phyloP scores from a whole-genome alignment of 2,113 vertebrate genomes.

The Gymnobelideus leadbeateri region DNA sequence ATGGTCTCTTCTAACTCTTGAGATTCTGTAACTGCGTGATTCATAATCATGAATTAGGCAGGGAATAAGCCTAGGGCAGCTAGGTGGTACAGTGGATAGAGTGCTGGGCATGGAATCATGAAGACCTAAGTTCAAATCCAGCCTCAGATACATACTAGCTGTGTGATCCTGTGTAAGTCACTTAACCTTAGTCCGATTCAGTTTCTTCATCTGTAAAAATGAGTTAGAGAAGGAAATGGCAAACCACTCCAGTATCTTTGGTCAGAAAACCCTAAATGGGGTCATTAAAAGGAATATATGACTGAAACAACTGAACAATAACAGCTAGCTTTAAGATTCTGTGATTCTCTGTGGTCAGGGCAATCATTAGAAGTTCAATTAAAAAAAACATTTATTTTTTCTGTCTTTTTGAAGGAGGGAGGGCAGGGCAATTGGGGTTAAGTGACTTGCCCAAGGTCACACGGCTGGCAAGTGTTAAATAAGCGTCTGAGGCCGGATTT shows the following conservation, averaged over 20 bases:
- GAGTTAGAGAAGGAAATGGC: neutral
- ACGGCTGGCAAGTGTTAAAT: too few relatives aligned
- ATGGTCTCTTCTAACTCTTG: neutral
- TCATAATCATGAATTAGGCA: neutral
- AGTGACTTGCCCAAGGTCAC: too few relatives aligned
- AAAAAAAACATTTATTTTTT: neutral
- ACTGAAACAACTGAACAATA: neutral
- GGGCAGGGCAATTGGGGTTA: too few relatives aligned
- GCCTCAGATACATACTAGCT: neutral
- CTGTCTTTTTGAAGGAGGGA: too few relatives aligned
- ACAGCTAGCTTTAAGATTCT: neutral
- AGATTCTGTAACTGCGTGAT: neutral
- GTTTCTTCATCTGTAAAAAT: neutral
- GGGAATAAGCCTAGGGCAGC: too few relatives aligned
- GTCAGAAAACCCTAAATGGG: neutral
- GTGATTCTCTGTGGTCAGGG: neutral
- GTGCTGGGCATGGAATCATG: neutral
- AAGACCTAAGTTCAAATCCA: neutral
- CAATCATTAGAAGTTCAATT: neutral
- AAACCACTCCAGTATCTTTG: neutral
- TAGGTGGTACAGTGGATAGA: neutral
- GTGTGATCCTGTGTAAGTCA: neutral
- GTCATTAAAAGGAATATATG: neutral
- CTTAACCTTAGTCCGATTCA: neutral
- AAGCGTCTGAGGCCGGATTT: too few relatives aligned